A percentile compares a stretch with the other conserved stretches of the same genome.
Evolutionary conservation across 2,888 invertebrate species (phyloP).

Genomic region (Agrochola macilenta): DNA sequence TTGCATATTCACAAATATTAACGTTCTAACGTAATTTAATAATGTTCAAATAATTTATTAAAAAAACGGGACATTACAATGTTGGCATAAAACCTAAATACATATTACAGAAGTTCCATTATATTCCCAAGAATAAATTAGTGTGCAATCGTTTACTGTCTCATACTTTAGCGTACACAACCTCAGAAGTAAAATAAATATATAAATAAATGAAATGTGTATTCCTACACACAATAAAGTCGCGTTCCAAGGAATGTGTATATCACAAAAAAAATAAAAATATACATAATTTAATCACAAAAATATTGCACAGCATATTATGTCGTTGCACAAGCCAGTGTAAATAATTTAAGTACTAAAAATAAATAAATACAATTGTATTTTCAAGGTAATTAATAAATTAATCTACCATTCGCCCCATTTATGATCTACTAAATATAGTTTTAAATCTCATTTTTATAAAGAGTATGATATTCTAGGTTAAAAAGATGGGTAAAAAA

Average conservation of each 20-base stretch:
- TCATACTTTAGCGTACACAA: constrained; percentile 34
- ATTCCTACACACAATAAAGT: constrained; percentile 40
- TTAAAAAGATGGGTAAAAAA: constrained; percentile 10
- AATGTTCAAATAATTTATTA: no score
- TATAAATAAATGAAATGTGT: constrained; percentile 49
- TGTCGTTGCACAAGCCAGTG: constrained; percentile 44
- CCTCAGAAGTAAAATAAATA: constrained; percentile 31
- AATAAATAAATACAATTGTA: constrained; percentile 46
- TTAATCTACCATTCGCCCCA: constrained; percentile 27
- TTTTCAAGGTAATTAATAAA: constrained; percentile 32
- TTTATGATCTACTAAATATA: constrained; percentile 28
- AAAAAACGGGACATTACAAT: no score
- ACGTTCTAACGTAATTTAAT: neutral
- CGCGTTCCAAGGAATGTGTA: constrained; percentile 58
- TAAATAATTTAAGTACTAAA: constrained; percentile 51
- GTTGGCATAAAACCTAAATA: neutral
- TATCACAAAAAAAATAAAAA: constrained; percentile 48
- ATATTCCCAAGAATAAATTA: constrained; percentile 29
- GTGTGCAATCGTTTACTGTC: constrained; percentile 35
- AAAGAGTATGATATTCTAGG: constrained; percentile 36
- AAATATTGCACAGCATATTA: constrained; percentile 64
- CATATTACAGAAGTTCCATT: constrained; percentile 25
- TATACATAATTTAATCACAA: constrained; percentile 44
- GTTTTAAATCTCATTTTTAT: constrained; percentile 51
- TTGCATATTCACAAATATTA: neutral